phyloP scores from a whole-genome alignment of 2,797 vertebrate species.

The Melanotaenia boesemani region DNA sequence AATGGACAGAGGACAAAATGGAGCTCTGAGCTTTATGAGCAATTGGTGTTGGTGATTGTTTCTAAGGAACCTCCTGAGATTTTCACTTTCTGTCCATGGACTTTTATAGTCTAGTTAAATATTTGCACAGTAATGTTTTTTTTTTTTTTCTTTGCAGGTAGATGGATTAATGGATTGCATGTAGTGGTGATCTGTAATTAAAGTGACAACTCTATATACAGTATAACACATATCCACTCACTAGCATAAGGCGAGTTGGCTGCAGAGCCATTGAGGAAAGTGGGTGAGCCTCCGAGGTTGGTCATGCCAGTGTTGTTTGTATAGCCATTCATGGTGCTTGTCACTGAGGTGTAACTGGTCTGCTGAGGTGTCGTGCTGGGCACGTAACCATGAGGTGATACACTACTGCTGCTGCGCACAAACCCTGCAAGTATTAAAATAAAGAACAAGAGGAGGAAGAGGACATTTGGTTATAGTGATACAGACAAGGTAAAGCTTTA shows the following conservation, averaged over 20 bases:
- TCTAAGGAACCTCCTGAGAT: conserved; percentile 63
- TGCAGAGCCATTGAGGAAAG: conserved; percentile 97
- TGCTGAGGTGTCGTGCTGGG: conserved; percentile 98
- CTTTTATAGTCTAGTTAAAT: background rate
- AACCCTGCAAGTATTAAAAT: conserved; percentile 83
- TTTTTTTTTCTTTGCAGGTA: too few species aligned
- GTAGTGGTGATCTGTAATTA: background rate
- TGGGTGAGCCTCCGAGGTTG: conserved; percentile 95
- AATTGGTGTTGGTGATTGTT: conserved; percentile 45
- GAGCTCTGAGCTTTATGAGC: conserved; percentile 25
- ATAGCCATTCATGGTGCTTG: conserved; percentile 98
- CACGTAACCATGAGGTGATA: conserved; percentile 96
- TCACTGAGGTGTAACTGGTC: conserved; percentile 95
- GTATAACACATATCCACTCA: conserved; percentile 79
- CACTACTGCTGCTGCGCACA: conserved; percentile 96
- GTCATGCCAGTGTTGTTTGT: conserved; percentile 92
- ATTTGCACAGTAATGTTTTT: too few species aligned
- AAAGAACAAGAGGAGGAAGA: background rate
- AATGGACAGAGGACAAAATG: conserved; percentile 47
- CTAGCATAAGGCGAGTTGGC: conserved; percentile 99
- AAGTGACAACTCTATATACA: background rate
- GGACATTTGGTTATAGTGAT: background rate
- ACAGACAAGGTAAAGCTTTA: background rate
- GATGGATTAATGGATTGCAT: too few species aligned
- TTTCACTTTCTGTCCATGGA: conserved; percentile 28